Base-by-base conservation (phyloP, 2,888 invertebrate genomes). In the Phengaris alcon region DNA sequence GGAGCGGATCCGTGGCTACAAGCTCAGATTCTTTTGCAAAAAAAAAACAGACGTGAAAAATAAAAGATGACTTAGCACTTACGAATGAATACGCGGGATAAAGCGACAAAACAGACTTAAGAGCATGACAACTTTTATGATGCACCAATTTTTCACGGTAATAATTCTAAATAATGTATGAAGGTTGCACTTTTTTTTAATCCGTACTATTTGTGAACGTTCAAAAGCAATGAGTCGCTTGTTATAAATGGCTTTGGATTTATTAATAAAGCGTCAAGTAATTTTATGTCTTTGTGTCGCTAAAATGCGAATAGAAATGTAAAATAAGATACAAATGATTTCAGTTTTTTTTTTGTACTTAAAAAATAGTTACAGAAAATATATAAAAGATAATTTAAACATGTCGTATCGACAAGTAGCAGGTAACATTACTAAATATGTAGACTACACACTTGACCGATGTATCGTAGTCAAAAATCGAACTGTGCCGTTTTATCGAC, bases 181-280 rank as follows among this genome's bases (percentile, higher is more conserved):
- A 46, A 51, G 48, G 15, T 51, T 22, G 6, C 70, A 75, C 70
- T 75, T 72, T 70, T 68, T 68, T 74, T n/a, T 70, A 70, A 75
- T 75, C 48, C 75, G 46, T 9, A 48, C 75, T 75, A 57, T 75
- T 70, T 70, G 48, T 70, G 59, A 68, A 68, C 35, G 64, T 55
- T 54, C 55, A 46, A 46, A 69, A 54, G 69, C 57, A 69, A 64
- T 64, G 64, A 64, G 35, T 69, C 46, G n/a, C 8, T 44, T 48
- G 8, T 35, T 51, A 54, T 35, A 54, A 72, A 52, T 72, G 10
- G 51, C 54, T 52, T 72, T 52, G 46, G 46, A 15, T 69, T 48
- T 48, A 48, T 9, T 48, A 48, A n/a, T 2, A 64, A 9, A 52
- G 10, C 9, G 52, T 52, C 7, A 10, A 22, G 64, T 22, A 64